These are phyloP conservation scores for human DNA, from an alignment of 2,113 vertebrate genomes.

Conservation along the genomic window DNA sequence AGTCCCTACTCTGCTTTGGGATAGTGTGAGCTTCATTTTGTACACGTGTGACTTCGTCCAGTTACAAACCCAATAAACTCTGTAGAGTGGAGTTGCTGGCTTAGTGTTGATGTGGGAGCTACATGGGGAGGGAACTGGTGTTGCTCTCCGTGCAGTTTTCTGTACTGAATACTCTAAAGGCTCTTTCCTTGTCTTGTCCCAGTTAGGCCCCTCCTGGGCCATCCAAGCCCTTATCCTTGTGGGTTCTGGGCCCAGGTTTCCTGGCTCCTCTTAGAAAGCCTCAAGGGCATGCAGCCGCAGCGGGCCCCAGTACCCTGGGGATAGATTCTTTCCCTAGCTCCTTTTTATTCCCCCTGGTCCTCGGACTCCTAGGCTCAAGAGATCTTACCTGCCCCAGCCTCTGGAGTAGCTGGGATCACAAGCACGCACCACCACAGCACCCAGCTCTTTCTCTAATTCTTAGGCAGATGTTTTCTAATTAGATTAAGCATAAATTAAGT, in stretches of 20 bases:
- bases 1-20: conserved; percentile 81
- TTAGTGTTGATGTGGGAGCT: conserved; percentile 24
- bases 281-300: neutral
- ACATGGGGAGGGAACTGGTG: neutral
- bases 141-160: neutral
- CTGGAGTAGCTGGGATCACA: neutral
- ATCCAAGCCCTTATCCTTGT: neutral
- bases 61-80: conserved; percentile 90
- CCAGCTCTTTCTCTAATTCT: neutral
- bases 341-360: neutral
- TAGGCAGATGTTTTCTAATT: neutral
- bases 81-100: conserved; percentile 79
- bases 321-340: neutral
- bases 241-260: neutral
- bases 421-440: neutral
- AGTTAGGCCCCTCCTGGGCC: neutral
- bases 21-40: conserved; percentile 91
- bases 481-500: neutral
- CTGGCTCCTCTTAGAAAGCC: neutral
- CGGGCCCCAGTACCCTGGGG: neutral
- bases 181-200: neutral
- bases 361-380: neutral
- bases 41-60: conserved; percentile 91
- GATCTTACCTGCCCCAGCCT: neutral
- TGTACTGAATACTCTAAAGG: neutral